Conservation (phyloP, 2,888 invertebrate species). For the Tachina lurida region DNA sequence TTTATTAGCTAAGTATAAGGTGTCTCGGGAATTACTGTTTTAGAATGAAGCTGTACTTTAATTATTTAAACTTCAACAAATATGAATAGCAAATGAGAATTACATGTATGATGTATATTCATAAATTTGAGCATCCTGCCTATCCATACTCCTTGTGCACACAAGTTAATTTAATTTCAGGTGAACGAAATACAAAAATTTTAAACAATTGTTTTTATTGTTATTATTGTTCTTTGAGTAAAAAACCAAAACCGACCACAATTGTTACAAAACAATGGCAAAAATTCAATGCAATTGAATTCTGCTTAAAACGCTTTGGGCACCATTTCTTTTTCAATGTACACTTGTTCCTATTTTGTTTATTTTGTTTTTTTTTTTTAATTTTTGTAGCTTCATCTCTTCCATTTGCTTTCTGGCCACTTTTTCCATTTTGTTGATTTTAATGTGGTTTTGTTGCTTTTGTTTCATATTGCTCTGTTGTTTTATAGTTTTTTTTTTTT, state of each 20-base stretch:
- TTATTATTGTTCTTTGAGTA: slow-evolving; percentile 15
- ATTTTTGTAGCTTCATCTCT: neutral
- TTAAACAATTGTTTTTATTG: slow-evolving; percentile 52
- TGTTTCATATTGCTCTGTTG: slow-evolving; percentile 7
- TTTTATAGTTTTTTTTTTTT: slow-evolving; percentile 33
- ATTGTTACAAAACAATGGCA: slow-evolving; percentile 48
- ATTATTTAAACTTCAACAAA: slow-evolving; percentile 5
- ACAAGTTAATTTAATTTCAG: slow-evolving; percentile 14
- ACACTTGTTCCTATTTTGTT: slow-evolving; percentile 3
- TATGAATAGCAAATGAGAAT: neutral
- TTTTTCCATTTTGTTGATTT: slow-evolving; percentile 52
- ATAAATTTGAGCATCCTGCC: neutral
- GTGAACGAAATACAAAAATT: slow-evolving; percentile 20
- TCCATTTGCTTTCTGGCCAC: neutral
- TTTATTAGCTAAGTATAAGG: no score
- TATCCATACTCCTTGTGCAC: neutral
- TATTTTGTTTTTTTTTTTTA: neutral
- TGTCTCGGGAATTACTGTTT: neutral
- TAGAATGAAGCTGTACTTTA: slow-evolving; percentile 1
- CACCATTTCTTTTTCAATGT: slow-evolving; percentile 56
- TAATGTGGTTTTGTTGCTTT: slow-evolving; percentile 57
- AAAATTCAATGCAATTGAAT: slow-evolving; percentile 67
- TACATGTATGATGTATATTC: neutral
- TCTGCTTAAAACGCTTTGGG: slow-evolving; percentile 64
- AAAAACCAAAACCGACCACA: slow-evolving; percentile 56